Evolutionary conservation across 2,113 vertebrate genomes (phyloP).

Genomic region (Larimichthys crocea): DNA sequence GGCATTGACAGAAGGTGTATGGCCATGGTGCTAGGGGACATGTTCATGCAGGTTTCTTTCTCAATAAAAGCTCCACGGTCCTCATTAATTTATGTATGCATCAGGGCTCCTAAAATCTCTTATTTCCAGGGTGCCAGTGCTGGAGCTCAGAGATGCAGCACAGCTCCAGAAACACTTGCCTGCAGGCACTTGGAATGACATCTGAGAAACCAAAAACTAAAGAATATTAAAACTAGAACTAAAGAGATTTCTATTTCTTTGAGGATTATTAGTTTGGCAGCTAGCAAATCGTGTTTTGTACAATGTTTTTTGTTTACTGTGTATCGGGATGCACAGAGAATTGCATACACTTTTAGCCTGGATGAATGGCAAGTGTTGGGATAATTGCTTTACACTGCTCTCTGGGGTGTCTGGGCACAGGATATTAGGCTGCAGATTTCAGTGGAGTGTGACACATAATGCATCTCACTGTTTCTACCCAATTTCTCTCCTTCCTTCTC

Average conservation of each 20-base stretch:
- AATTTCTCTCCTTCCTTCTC: neutral
- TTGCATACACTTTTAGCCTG: slow-evolving; percentile 44
- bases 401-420: slow-evolving; percentile 46
- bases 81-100: slow-evolving; percentile 60
- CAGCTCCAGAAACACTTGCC: slow-evolving; percentile 50
- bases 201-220: slow-evolving; percentile 55
- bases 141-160: slow-evolving; percentile 23
- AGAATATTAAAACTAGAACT: slow-evolving; percentile 60
- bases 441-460: slow-evolving; percentile 32
- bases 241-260: slow-evolving; percentile 54
- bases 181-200: slow-evolving; percentile 59
- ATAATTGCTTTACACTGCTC: slow-evolving; percentile 48
- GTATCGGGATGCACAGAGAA: slow-evolving; percentile 29
- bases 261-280: slow-evolving; percentile 49
- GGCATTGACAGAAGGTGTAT: slow-evolving; percentile 43
- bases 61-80: slow-evolving; percentile 47
- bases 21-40: slow-evolving; percentile 40
- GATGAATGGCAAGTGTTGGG: slow-evolving; percentile 60
- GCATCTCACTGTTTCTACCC: slow-evolving; percentile 16
- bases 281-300: slow-evolving; percentile 47
- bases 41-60: slow-evolving; percentile 28
- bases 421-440: slow-evolving; percentile 41
- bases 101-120: slow-evolving; percentile 51
- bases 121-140: slow-evolving; percentile 45
- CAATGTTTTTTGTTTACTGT: slow-evolving; percentile 47